phyloP scores from a whole-genome alignment of 2,113 vertebrate genomes.

The Thinocorus orbignyianus region DNA sequence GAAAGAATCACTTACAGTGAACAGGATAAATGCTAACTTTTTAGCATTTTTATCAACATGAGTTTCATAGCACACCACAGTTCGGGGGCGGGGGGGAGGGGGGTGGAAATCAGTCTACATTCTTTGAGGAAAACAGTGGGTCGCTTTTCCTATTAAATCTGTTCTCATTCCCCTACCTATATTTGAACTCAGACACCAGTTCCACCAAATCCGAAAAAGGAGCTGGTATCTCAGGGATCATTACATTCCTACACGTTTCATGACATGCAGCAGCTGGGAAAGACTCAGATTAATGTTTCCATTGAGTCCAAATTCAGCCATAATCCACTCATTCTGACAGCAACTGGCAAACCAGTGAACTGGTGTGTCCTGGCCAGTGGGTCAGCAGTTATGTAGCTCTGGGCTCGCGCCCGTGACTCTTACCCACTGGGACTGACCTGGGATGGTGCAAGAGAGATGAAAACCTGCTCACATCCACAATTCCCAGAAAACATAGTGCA shows the following conservation, averaged over 20 bases:
- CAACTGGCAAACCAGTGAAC: not conserved
- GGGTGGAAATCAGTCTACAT: not conserved
- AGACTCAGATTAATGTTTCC: not conserved
- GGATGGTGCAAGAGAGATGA: not conserved
- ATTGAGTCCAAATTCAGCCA: not conserved
- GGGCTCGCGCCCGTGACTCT: not conserved
- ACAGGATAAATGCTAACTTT: not conserved
- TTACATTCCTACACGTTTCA: not conserved
- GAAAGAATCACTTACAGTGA: not conserved
- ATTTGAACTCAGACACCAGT: not conserved
- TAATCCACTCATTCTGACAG: not conserved
- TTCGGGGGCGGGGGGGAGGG: accelerated
- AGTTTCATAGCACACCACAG: not conserved
- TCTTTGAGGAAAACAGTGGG: not conserved
- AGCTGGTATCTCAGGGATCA: not conserved
- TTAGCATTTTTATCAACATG: not conserved
- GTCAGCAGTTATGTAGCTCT: not conserved
- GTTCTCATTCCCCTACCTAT: not conserved
- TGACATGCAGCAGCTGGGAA: not conserved
- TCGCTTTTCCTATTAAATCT: not conserved
- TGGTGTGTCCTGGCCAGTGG: not conserved
- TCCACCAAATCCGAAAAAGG: not conserved
- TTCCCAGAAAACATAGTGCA: not conserved
- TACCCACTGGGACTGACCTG: not conserved
- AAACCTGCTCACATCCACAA: not conserved